These are phyloP conservation scores for Thymelicus lineola DNA, from an alignment of 2,888 invertebrate genomes.

Conservation along the genomic window DNA sequence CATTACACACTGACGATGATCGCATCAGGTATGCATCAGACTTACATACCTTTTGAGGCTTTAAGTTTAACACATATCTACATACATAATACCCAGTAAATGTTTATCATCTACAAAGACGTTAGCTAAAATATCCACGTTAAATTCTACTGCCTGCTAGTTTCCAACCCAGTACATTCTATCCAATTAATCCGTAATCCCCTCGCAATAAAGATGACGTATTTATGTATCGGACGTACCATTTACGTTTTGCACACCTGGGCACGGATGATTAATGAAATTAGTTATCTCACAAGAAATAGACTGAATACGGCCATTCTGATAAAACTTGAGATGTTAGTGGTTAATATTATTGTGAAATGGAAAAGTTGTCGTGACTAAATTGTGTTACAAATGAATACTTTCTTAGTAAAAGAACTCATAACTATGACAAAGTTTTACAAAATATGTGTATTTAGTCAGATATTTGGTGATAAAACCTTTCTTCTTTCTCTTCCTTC, in stretches of 20 bases:
- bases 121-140: slow-evolving; percentile 13
- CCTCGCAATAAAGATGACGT: slow-evolving; percentile 30
- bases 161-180: slow-evolving; percentile 8
- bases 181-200: slow-evolving; percentile 27
- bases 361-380: not conserved
- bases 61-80: too few species aligned
- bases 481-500: too few species aligned
- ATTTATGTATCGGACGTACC: slow-evolving; percentile 30
- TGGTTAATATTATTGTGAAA: not conserved
- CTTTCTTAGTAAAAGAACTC: too few species aligned
- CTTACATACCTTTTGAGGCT: too few species aligned
- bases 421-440: too few species aligned
- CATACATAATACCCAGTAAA: too few species aligned
- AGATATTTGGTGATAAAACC: too few species aligned
- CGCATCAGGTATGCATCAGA: too few species aligned
- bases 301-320: slow-evolving; percentile 6
- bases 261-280: slow-evolving; percentile 28
- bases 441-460: too few species aligned
- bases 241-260: slow-evolving; percentile 28
- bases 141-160: slow-evolving; percentile 22
- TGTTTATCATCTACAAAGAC: too few species aligned
- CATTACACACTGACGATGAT: too few species aligned
- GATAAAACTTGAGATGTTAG: slow-evolving; percentile 4
- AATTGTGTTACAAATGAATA: too few species aligned
- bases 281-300: slow-evolving; percentile 30